Evolutionary conservation across 1,140 invertebrate genomes (phyloP), one percentile per base, ranked within the genome.

Genomic region (Aphelinus certus): DNA sequence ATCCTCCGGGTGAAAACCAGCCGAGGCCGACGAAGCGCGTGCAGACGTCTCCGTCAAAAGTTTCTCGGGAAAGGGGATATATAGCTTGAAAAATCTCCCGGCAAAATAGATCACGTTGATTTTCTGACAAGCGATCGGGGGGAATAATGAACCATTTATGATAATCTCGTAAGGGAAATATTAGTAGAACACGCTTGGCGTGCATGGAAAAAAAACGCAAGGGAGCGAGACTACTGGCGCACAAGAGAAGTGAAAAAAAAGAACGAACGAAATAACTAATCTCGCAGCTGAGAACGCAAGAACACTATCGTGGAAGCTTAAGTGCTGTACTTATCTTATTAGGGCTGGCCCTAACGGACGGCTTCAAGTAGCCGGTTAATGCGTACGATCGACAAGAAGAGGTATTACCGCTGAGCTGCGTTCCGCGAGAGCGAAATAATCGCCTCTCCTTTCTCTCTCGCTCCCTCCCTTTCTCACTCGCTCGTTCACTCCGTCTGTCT

Each of bases 301-400:
- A 73, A 61, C 60, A 58, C 3, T 48, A 67, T 74, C 67, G 62
- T 75, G 58, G 43, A 74, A 49, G 1, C 68, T 67, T 70, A 74
- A 77, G 67, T 74, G 62, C 55, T 26, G 60, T 53, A 77, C 67
- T 77, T 77, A 74, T 77, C 76, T 75, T 71, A 71, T 77, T 77
- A 77, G 72, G 64, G 10, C 63, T 74, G 56, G 56, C 64, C 45
- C 51, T 73, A 73, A 67, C 51, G 45, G 55, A 56, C 51, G 9
- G 49, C 53, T 57, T 73, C 71, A 73, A 73, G 62, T 68, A 75
- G 47, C 60, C n/a, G 57, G 57, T 70, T 75, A 70, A 51, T 10
- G n/a, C 58, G 58, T 45, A 55, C 61, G 60, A 69, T 49, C 58
- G 65, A 71, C 72, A 80, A 53, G 46, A 65, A 57, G 64, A 66